phyloP scores from a whole-genome alignment of 2,797 vertebrate genomes.

The Sus cebifrons region DNA sequence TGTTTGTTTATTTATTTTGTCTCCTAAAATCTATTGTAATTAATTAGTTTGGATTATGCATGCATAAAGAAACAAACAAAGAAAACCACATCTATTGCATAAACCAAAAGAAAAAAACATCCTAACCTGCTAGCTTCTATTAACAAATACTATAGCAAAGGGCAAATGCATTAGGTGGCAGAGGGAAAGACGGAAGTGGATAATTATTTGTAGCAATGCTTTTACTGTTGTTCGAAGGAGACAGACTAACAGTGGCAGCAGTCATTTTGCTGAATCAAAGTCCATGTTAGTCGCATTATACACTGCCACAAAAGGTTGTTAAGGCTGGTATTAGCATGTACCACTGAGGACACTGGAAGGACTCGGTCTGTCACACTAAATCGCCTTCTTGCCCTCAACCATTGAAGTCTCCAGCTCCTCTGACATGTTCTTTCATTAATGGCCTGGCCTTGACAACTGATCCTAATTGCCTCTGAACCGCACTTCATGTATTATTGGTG shows the following conservation, averaged over 20 bases:
- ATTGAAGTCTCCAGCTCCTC: conserved; percentile 93
- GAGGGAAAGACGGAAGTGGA: conserved; percentile 89
- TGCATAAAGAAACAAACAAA: conserved; percentile 46
- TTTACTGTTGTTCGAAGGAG: conserved; percentile 92
- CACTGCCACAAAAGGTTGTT: conserved; percentile 94
- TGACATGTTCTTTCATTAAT: conserved; percentile 97
- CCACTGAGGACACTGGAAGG: conserved; percentile 96
- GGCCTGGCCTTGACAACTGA: conserved; percentile 98
- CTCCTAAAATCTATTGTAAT: conserved; percentile 78
- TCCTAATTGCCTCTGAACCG: conserved; percentile 99
- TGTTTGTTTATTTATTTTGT: conserved; percentile 83
- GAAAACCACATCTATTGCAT: conserved; percentile 69
- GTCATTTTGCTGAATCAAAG: conserved; percentile 95
- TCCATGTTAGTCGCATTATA: conserved; percentile 93
- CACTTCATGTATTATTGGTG: conserved; percentile 99
- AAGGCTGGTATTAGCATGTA: conserved; percentile 96
- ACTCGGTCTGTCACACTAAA: conserved; percentile 98
- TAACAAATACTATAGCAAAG: conserved; percentile 86
- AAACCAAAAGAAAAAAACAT: conserved; percentile 84
- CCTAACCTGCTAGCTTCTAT: conserved; percentile 87
- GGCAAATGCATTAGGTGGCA: conserved; percentile 89
- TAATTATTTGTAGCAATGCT: conserved; percentile 94
- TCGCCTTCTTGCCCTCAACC: conserved; percentile 95
- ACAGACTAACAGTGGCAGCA: conserved; percentile 94
- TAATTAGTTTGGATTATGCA: conserved; percentile 83